A percentile compares a stretch with the other conserved stretches of the same genome.
Evolutionary conservation across 2,888 invertebrate species (phyloP).

Genomic region (Tenthredo distinguenda): DNA sequence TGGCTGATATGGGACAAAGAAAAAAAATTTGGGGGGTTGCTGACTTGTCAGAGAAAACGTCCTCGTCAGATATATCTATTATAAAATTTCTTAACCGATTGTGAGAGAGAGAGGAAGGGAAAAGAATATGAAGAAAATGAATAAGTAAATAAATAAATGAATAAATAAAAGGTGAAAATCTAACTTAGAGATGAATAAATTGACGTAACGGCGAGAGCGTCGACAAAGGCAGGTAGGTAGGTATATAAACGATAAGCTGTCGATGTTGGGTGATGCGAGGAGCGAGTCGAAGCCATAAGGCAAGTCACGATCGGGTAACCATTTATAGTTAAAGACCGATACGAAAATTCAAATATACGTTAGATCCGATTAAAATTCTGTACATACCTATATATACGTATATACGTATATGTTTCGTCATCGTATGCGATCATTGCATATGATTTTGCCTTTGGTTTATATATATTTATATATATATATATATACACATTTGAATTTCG

Average conservation of each 20-base stretch:
- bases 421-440: too few relatives aligned
- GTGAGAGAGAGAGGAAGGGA: too few relatives aligned
- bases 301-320: slow-evolving; percentile 30
- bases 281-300: neutral
- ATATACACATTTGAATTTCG: neutral
- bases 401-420: neutral
- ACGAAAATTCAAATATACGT: slow-evolving; percentile 26
- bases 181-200: neutral
- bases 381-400: too few relatives aligned
- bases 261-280: neutral
- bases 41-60: too few relatives aligned
- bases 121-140: too few relatives aligned
- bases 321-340: slow-evolving; percentile 15
- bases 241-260: neutral
- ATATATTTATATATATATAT: neutral
- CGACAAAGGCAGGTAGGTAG: neutral
- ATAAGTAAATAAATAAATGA: neutral
- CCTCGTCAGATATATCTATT: too few relatives aligned
- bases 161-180: neutral
- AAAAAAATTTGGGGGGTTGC: too few relatives aligned
- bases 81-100: too few relatives aligned
- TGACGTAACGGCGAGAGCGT: neutral
- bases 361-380: slow-evolving; percentile 11
- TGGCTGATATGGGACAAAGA: too few relatives aligned
- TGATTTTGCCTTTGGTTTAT: neutral